phyloP scores from a whole-genome alignment of 2,113 vertebrate genomes.

The Orycteropus afer region DNA sequence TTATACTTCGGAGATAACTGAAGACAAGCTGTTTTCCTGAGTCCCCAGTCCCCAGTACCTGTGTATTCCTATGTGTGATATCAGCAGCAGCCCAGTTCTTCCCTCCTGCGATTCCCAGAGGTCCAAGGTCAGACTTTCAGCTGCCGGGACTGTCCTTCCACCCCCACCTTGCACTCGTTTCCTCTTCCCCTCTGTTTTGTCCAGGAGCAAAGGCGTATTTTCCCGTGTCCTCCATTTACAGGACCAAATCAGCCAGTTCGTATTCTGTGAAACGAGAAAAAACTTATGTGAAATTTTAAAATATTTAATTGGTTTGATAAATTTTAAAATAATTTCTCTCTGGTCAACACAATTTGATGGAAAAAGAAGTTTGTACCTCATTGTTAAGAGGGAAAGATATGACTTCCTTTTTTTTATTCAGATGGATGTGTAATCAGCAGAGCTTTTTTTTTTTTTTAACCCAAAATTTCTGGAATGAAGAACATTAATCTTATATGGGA shows the following conservation, averaged over 20 bases:
- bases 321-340: background rate
- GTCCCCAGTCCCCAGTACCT: background rate
- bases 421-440: background rate
- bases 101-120: background rate
- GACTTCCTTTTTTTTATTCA: background rate
- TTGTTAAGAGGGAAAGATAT: background rate
- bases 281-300: background rate
- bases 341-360: background rate
- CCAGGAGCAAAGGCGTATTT: background rate
- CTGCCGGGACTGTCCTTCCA: too few relatives aligned
- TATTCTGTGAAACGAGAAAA: background rate
- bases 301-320: background rate
- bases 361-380: background rate
- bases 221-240: background rate
- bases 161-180: background rate
- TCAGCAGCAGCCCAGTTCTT: background rate
- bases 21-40: background rate
- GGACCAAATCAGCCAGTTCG: background rate
- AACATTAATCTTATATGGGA: background rate
- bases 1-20: too few relatives aligned
- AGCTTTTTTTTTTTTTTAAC: background rate
- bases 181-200: background rate
- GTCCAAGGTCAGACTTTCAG: too few relatives aligned
- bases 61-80: fast-evolving
- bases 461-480: background rate